Percentiles rank a stretch among this genome's conserved stretches.
Conservation (phyloP, 1,140 invertebrate genomes). For the Polypedilum vanderplanki region DNA sequence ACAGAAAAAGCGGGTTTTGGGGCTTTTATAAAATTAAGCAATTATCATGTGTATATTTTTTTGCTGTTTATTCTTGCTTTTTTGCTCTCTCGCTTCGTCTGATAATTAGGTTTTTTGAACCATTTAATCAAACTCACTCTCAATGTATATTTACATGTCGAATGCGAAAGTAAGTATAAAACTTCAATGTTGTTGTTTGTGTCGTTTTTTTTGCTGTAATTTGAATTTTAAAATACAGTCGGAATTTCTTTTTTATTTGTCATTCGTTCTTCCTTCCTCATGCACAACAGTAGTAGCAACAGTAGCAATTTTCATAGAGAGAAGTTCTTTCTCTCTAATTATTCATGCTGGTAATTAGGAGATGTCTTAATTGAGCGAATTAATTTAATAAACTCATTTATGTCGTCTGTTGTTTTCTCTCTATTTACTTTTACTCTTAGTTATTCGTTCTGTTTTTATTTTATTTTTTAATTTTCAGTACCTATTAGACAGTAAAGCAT, state of each 20-base stretch:
- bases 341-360: slow-evolving; percentile 17
- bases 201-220: not conserved
- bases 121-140: not conserved
- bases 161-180: not conserved
- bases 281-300: no score
- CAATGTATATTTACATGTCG: no score
- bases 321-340: not conserved
- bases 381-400: slow-evolving; percentile 14
- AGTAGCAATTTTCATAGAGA: not conserved
- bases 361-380: slow-evolving; percentile 18
- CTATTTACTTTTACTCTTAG: not conserved
- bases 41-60: slow-evolving; percentile 24
- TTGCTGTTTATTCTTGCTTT: not conserved
- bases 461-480: not conserved
- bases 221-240: not conserved
- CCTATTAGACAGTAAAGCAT: slow-evolving; percentile 8
- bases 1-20: slow-evolving; percentile 14
- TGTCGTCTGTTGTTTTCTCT: slow-evolving; percentile 10
- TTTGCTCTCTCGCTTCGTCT: not conserved
- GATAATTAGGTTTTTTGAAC: slow-evolving; percentile 22
- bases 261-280: not conserved
- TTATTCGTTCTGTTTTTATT: not conserved
- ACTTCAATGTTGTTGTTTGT: not conserved
- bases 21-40: slow-evolving; percentile 27
- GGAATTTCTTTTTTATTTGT: not conserved